Base-by-base conservation (phyloP, 2,113 vertebrate species). In the Cromileptes altivelis region DNA sequence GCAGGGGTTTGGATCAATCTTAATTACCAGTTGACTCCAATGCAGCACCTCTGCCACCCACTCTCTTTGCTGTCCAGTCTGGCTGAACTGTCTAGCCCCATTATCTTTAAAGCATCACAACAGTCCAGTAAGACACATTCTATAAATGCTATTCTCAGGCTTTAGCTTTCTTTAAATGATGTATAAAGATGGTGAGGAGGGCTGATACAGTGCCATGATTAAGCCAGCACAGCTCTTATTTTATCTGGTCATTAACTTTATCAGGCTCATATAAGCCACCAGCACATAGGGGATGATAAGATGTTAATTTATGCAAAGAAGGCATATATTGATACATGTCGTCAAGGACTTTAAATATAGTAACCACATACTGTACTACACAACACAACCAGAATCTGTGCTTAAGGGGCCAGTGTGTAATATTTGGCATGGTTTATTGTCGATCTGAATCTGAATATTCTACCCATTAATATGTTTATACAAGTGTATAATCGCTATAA, bases 21-120 rank as follows among this genome's bases (percentile, higher is more conserved):
- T 91, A 77, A 90, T 92, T 91, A 92, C 82, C 57, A 63, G 76
- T 72, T 70, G 62, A 82, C 76, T 83, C 33, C 69, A 75, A 30
- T 80, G 80, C 61, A 55, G 52, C 81, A 74, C 71, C 70, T 69
- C 60, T 78, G 50, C 73, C 85, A 67, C 79, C 75, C 47, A 58
- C 62, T 73, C 72, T 37, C 47, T 75, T 40, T 49, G 68, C 58
- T 70, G 70, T 69, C 67, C 70, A 11, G 27, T 33, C 40, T 61
- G 81, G 40, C 45, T 69, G 56, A 68, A 72, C 68, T 45, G 75
- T 73, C 40, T 49, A 52, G 42, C 11, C 40, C 65, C 42, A 58
- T 83, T 76, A 81, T 70, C 45, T 84, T 86, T 78, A 68, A 81
- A 63, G 56, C 25, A 58, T 65, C 62, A 30, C 53, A 57, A 56